Evolutionary conservation across 1,140 invertebrate genomes (phyloP).

Genomic region (Lerema accius): DNA sequence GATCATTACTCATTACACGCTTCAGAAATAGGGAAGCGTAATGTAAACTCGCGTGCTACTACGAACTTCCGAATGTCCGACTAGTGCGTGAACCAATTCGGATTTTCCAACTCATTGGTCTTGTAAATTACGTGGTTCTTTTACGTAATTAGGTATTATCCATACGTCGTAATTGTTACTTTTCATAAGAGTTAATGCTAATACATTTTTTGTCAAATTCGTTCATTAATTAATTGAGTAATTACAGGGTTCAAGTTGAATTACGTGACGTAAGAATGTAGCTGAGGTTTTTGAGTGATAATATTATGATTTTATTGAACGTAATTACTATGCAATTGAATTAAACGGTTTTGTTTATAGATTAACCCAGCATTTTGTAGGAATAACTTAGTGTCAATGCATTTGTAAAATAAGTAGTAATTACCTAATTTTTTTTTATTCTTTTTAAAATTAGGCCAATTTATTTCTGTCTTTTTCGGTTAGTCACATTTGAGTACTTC

Average conservation of each 20-base stretch:
- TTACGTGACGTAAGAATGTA: not conserved
- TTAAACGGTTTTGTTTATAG: too few relatives aligned
- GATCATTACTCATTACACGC: too few relatives aligned
- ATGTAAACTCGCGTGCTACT: not conserved
- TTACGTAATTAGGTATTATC: slow-evolving; percentile 10
- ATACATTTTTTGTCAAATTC: slow-evolving; percentile 6
- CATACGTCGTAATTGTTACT: not conserved
- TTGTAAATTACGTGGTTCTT: slow-evolving; percentile 6
- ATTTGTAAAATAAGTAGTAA: too few relatives aligned
- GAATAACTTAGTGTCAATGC: too few relatives aligned
- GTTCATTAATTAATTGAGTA: not conserved
- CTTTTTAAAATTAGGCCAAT: too few relatives aligned
- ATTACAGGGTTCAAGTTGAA: not conserved
- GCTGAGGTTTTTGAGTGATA: too few relatives aligned
- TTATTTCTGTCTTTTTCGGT: too few relatives aligned
- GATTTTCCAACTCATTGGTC: slow-evolving; percentile 12
- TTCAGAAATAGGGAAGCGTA: slow-evolving; percentile 1
- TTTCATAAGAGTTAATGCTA: not conserved
- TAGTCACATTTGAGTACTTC: too few relatives aligned
- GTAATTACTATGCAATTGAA: too few relatives aligned
- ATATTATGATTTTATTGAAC: too few relatives aligned
- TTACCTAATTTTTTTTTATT: too few relatives aligned
- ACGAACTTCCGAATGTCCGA: slow-evolving; percentile 12
- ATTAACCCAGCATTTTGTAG: too few relatives aligned
- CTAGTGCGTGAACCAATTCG: slow-evolving; percentile 8